phyloP scores from a whole-genome alignment of 2,888 invertebrate genomes.

The Spicauda simplicius region DNA sequence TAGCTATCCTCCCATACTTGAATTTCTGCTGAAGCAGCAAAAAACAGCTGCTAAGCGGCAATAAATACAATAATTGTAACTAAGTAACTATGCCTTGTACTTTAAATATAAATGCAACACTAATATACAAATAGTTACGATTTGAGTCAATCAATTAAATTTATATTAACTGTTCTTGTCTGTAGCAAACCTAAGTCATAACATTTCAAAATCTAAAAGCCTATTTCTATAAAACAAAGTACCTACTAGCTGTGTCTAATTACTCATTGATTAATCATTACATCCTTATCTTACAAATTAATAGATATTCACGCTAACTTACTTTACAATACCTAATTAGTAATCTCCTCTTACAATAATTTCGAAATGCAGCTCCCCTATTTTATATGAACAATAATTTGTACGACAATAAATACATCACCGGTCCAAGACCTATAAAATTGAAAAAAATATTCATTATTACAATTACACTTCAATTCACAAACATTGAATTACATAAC shows the following conservation, averaged over 20 bases:
- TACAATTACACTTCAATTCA: not conserved
- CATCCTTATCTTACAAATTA: constrained; percentile 56
- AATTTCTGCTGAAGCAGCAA: no score
- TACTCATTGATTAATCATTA: constrained; percentile 49
- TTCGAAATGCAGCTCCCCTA: constrained; percentile 52
- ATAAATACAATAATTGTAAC: no score
- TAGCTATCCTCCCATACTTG: no score
- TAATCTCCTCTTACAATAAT: constrained; percentile 55
- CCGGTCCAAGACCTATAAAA: constrained; percentile 25
- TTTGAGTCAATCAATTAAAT: no score
- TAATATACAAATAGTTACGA: no score
- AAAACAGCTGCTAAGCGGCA: no score
- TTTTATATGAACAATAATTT: constrained; percentile 50
- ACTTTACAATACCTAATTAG: constrained; percentile 56
- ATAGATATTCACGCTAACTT: constrained; percentile 67
- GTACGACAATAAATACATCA: constrained; percentile 13
- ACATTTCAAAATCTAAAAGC: constrained; percentile 30
- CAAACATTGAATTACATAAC: not conserved
- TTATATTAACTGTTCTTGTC: not conserved
- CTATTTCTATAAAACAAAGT: constrained; percentile 45
- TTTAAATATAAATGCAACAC: no score
- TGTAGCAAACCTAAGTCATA: constrained; percentile 22
- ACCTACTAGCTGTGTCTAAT: constrained; percentile 73
- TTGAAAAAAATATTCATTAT: constrained; percentile 13
- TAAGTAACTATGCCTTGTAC: no score